phyloP scores from a whole-genome alignment of 2,888 invertebrate species.

The Unio delphinus region DNA sequence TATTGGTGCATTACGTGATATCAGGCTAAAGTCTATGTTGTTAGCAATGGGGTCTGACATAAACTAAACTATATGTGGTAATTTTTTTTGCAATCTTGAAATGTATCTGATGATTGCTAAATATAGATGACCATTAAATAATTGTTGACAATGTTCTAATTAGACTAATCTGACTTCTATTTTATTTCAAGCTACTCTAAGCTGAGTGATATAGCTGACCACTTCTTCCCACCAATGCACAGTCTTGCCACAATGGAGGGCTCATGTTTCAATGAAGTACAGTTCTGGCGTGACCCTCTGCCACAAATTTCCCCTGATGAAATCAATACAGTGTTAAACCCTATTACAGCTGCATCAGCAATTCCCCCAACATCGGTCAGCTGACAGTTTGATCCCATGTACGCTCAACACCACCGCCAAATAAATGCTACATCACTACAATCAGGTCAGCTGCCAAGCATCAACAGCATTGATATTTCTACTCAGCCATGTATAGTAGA shows the following conservation, averaged over 20 bases:
- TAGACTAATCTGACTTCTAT: not conserved
- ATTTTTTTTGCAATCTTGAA: not conserved
- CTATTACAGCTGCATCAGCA: not conserved
- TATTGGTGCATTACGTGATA: too few species aligned
- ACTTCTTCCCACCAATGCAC: conserved; percentile 84
- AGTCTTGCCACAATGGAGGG: conserved; percentile 69
- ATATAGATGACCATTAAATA: too few species aligned
- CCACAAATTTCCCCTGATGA: conserved; percentile 70
- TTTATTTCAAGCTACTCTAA: conserved; percentile 85
- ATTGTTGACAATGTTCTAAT: not conserved
- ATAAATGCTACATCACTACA: not conserved
- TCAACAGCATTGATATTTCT: conserved; percentile 36
- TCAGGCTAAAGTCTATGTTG: not conserved
- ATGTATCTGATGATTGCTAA: too few species aligned
- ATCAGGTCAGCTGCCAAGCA: conserved; percentile 21
- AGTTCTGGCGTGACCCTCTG: conserved; percentile 94
- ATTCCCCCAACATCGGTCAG: conserved; percentile 7
- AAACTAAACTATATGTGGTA: not conserved
- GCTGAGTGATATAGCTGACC: conserved; percentile 95
- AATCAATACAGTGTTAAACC: not conserved
- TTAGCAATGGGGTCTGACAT: not conserved
- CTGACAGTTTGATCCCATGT: conserved; percentile 39
- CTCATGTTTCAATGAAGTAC: conserved; percentile 84
- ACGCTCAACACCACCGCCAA: conserved; percentile 15
- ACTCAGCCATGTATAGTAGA: conserved; percentile 9